Base-by-base conservation (phyloP, 2,797 vertebrate species). In the Halcyon smyrnensis region DNA sequence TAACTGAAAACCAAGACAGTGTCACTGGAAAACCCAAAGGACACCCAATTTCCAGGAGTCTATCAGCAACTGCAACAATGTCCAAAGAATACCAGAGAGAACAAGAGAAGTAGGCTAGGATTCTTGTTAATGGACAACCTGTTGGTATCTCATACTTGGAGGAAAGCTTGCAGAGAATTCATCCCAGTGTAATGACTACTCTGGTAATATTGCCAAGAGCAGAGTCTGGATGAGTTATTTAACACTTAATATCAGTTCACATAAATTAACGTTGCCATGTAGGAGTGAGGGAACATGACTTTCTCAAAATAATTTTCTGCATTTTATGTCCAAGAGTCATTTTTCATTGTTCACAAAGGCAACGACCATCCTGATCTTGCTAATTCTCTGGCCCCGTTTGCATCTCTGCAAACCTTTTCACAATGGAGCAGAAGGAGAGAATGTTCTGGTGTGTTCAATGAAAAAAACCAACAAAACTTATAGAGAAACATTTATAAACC, bases 211-310 rank as follows among this genome's bases (percentile, higher is more conserved):
- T 95, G 85, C 89, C 93, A 95, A 96, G 46, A 95, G 86, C 93
- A 86, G 94, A 16, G 77, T 92, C 92, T 86, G 86, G 81, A 81
- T 96, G 92, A 95, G 93, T 94, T 94, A 93, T 96, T 96, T 90
- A 95, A 91, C 84, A 84, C 86, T 90, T 94, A 94, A 50, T 96
- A 93, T 84, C 77, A 84, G 81, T 37, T 89, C 91, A 93, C 87
- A 84, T 89, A 92, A 94, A 97, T 95, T 94, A 93, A 90, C 0
- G 2, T 71, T 95, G 81, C 84, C 71, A 80, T 15, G 48, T 41
- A 89, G 85, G 74, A 91, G 64, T 87, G 88, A 93, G 70, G 48
- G 67, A 94, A 96, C 80, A 87, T 39, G 86, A 74, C 78, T 96
- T 94, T 82, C 95, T 71, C 90, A 84, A 95, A 95, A 95, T 87